A percentile compares a stretch with the other conserved stretches of the same genome.
phyloP scores from a whole-genome alignment of 2,113 vertebrate species.

The Chaetorhynchus papuensis region DNA sequence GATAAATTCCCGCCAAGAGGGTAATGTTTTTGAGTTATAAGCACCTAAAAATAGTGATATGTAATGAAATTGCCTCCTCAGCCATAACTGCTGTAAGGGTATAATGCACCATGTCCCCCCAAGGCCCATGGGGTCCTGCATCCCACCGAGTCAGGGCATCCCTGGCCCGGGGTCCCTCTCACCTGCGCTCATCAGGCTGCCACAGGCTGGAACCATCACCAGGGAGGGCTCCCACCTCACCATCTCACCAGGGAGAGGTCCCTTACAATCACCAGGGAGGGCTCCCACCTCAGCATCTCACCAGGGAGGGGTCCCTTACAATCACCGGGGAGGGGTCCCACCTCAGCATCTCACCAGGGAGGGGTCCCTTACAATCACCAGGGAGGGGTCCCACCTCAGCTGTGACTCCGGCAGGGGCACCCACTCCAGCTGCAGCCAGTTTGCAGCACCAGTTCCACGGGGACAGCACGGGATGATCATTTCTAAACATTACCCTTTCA shows the following conservation, averaged over 20 bases:
- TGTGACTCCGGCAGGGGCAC: not conserved
- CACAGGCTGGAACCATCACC: not conserved
- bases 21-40: slow-evolving; percentile 10
- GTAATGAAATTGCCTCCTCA: slow-evolving; percentile 4
- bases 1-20: slow-evolving; percentile 26
- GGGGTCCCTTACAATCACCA: no score
- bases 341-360: not conserved
- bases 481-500: not conserved
- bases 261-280: accelerated
- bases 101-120: accelerated
- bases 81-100: not conserved
- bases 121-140: not conserved
- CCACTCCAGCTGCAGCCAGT: not conserved
- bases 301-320: no score
- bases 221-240: not conserved
- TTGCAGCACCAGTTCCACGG: not conserved
- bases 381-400: not conserved
- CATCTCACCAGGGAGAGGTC: no score
- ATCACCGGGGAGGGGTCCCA: not conserved
- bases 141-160: not conserved
- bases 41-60: slow-evolving; percentile 13
- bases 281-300: no score
- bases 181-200: not conserved
- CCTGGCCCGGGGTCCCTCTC: accelerated
- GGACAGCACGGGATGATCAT: not conserved